A percentile compares a stretch with the other conserved stretches of the same genome.
phyloP scores from a whole-genome alignment of 2,888 invertebrate genomes.

The Tiphia femorata region DNA sequence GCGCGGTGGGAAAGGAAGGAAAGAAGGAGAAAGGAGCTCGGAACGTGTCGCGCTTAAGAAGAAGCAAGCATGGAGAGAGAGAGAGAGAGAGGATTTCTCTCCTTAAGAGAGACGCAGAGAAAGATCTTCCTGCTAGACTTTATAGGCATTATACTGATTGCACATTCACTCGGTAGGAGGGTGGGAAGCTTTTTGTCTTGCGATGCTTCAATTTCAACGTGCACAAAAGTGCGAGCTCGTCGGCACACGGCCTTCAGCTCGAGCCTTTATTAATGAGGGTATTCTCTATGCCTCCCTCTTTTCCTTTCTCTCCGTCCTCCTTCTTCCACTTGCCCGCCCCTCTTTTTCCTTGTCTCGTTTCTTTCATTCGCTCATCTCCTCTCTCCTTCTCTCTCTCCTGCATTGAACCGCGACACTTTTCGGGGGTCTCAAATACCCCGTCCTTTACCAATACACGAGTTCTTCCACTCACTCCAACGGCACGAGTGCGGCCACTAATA shows the following conservation, averaged over 20 bases:
- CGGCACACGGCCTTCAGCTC: constrained; percentile 42
- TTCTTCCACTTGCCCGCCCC: background rate
- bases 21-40: too few relatives aligned
- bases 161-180: too few relatives aligned
- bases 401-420: too few relatives aligned
- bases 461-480: too few relatives aligned
- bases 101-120: too few relatives aligned
- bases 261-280: constrained; percentile 51
- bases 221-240: constrained; percentile 40
- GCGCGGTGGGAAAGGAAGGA: too few relatives aligned
- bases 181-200: constrained; percentile 35
- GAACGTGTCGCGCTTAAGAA: too few relatives aligned
- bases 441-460: background rate
- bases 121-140: background rate
- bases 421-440: background rate
- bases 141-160: constrained; percentile 33
- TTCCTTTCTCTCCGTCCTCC: background rate
- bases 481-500: too few relatives aligned
- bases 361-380: background rate
- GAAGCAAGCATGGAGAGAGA: background rate
- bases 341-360: background rate
- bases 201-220: constrained; percentile 36
- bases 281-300: constrained; percentile 31
- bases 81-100: background rate
- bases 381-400: background rate